Conservation (phyloP, 2,113 vertebrate species). For the Phocoena phocoena region DNA sequence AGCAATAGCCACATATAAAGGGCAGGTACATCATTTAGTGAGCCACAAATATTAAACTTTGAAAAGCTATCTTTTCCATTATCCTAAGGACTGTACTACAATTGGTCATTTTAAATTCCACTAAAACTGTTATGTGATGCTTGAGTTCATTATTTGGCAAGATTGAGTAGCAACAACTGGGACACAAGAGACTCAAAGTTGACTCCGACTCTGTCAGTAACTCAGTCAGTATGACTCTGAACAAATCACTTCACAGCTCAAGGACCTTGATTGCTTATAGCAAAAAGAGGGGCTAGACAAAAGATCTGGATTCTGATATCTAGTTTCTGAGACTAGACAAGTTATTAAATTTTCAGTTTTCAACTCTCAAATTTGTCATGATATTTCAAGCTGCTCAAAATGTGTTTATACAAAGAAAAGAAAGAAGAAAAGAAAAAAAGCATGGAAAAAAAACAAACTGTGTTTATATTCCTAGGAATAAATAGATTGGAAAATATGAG, state of each 20-base stretch:
- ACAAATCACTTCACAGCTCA: background rate
- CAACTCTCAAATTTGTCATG: background rate
- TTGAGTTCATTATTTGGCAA: background rate
- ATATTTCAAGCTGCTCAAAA: background rate
- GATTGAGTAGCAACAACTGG: background rate
- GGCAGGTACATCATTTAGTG: background rate
- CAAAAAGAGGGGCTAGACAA: background rate
- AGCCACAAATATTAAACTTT: constrained; percentile 10
- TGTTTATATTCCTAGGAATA: background rate
- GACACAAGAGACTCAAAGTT: background rate
- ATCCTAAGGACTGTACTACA: background rate
- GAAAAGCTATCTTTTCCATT: background rate
- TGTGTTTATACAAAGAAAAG: background rate
- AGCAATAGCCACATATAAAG: background rate
- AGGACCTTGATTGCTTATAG: background rate
- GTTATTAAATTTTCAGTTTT: background rate
- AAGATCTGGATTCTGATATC: background rate
- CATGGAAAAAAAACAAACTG: no score
- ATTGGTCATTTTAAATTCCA: constrained; percentile 13
- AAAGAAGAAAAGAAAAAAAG: background rate
- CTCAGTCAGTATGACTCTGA: background rate
- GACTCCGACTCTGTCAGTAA: background rate
- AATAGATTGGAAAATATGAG: background rate
- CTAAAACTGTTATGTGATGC: background rate
- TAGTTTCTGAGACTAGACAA: background rate